Percentiles rank a stretch among this genome's conserved stretches.
Evolutionary conservation across 1,140 invertebrate genomes (phyloP).

Genomic region (Amphibalanus amphitrite): DNA sequence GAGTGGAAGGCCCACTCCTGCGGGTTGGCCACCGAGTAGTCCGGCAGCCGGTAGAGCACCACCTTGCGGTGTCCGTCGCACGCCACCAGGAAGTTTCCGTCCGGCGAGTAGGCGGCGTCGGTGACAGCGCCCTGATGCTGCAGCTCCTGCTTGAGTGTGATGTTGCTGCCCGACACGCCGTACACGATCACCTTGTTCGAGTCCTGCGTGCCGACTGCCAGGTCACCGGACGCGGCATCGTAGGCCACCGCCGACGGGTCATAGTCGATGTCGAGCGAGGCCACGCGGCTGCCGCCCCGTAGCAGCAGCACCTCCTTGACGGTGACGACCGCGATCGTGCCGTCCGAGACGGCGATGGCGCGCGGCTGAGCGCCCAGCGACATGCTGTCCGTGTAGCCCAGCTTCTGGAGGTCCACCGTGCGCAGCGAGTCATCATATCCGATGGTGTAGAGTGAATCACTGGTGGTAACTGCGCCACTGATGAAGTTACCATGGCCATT

Average conservation of each 20-base stretch:
- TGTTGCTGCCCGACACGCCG: constrained; percentile 39
- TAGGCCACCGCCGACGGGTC: too few species aligned
- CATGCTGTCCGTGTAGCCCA: constrained; percentile 33
- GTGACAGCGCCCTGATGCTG: constrained; percentile 72
- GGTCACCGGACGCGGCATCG: constrained; percentile 21
- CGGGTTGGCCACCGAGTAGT: constrained; percentile 68
- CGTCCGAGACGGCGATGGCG: constrained; percentile 42
- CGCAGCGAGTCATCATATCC: constrained; percentile 78
- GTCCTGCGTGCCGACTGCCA: constrained; percentile 54
- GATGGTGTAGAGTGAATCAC: constrained; percentile 56
- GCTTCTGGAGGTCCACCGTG: constrained; percentile 29
- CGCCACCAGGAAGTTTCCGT: constrained; percentile 72
- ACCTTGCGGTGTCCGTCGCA: constrained; percentile 74
- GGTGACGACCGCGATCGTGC: constrained; percentile 7
- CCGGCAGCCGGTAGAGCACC: constrained; percentile 56
- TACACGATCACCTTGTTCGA: constrained; percentile 59
- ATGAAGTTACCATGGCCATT: constrained; percentile 87
- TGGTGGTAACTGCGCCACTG: constrained; percentile 41
- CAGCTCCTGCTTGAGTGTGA: constrained; percentile 51
- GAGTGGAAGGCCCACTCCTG: constrained; percentile 94
- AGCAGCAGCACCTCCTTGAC: constrained; percentile 8
- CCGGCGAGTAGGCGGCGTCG: constrained; percentile 75
- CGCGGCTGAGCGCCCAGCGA: constrained; percentile 78
- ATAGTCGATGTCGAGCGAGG: too few species aligned
- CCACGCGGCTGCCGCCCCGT: constrained; percentile 20